A percentile compares a stretch with the other conserved stretches of the same genome.
Conservation (phyloP, 2,797 vertebrate species). For the Sebastes taczanowskii region DNA sequence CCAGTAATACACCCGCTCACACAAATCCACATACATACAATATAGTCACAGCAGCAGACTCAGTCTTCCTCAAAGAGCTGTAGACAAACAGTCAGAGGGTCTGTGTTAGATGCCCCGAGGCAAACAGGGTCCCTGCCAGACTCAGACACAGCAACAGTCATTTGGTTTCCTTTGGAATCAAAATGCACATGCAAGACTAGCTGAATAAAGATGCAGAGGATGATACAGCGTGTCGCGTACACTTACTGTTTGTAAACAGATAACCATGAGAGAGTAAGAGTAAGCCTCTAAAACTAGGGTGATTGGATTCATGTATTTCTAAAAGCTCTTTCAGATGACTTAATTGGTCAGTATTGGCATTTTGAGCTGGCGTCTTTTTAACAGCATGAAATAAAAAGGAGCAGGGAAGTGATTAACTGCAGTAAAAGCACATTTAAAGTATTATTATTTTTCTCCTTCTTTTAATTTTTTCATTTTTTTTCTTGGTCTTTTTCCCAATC, state of each 20-base stretch:
- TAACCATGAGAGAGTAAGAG: not conserved
- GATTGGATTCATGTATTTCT: constrained; percentile 28
- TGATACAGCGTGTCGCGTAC: not conserved
- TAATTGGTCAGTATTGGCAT: constrained; percentile 32
- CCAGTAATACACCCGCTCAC: not conserved
- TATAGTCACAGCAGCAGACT: not conserved
- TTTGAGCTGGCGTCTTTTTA: constrained; percentile 17
- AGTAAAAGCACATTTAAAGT: not conserved
- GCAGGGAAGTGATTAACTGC: not conserved
- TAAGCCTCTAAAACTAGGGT: not conserved
- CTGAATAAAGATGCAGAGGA: not conserved
- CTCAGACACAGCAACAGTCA: constrained; percentile 1
- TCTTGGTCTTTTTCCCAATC: not conserved
- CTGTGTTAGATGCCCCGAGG: constrained; percentile 9
- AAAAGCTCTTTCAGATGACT: constrained; percentile 23
- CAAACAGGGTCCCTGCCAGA: constrained; percentile 12
- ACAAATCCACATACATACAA: not conserved
- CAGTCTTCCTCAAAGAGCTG: not conserved
- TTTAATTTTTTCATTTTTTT: not conserved
- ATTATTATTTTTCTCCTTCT: not conserved
- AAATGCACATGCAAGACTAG: constrained; percentile 5
- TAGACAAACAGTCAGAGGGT: constrained; percentile 9
- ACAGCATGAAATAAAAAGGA: constrained; percentile 20
- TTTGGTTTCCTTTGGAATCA: constrained; percentile 9
- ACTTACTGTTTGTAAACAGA: not conserved